These are phyloP conservation scores for Agriotes lineatus DNA, from an alignment of 2,888 invertebrate species.

Conservation along the genomic window DNA sequence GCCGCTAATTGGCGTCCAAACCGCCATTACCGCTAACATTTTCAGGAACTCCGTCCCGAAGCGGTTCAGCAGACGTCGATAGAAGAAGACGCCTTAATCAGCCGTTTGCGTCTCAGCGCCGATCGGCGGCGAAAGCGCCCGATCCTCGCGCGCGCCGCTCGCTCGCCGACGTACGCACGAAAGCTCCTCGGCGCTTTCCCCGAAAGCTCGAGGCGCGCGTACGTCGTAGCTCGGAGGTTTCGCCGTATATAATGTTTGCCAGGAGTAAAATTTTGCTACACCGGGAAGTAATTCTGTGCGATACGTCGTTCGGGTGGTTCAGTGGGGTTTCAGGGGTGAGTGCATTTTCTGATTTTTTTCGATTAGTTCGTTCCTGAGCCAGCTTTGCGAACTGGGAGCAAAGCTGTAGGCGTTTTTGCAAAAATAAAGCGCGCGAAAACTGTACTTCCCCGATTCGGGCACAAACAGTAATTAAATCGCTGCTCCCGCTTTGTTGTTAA, in stretches of 20 bases:
- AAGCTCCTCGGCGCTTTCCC: conserved; percentile 9
- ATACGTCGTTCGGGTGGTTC: conserved; percentile 21
- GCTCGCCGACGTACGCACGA: conserved; percentile 19
- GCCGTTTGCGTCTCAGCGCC: conserved; percentile 1
- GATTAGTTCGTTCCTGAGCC: not conserved
- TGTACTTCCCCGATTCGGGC: no score
- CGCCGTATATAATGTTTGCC: conserved; percentile 40
- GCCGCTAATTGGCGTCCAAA: conserved; percentile 3
- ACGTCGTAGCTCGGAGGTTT: conserved; percentile 6
- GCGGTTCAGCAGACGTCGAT: conserved; percentile 5
- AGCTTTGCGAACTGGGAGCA: not conserved
- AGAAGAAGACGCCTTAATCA: conserved; percentile 21
- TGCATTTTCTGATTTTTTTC: conserved; percentile 5
- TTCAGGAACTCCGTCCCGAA: not conserved
- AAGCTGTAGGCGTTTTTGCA: no score
- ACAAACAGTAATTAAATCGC: no score
- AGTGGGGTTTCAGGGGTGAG: conserved; percentile 23
- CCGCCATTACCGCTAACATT: not conserved
- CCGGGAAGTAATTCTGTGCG: conserved; percentile 31
- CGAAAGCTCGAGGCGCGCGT: conserved; percentile 25
- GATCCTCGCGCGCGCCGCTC: conserved; percentile 8
- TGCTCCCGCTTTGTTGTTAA: no score
- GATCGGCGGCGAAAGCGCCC: conserved; percentile 22
- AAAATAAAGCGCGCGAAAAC: no score
- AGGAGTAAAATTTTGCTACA: conserved; percentile 38